Evolutionary conservation across 2,113 vertebrate genomes (phyloP).

Genomic region (Pseudolaguvia tuberculata): DNA sequence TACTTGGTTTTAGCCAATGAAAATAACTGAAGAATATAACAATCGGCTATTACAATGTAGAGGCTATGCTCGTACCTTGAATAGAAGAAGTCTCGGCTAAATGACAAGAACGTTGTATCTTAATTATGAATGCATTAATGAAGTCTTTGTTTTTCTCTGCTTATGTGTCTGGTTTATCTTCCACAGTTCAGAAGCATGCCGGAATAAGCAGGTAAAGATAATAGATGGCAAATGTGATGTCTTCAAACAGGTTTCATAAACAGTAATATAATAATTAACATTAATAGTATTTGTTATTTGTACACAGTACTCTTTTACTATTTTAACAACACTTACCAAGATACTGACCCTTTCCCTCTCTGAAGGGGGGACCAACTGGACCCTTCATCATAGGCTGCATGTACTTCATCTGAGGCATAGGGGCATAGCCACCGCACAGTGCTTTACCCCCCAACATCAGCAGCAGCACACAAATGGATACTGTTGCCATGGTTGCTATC

Average conservation of each 20-base stretch:
- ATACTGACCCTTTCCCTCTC: constrained; percentile 97
- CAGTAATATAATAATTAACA: not conserved
- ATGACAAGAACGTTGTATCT: not conserved
- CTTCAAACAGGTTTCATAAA: too few relatives aligned
- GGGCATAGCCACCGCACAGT: constrained; percentile 80
- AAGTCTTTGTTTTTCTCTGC: too few relatives aligned
- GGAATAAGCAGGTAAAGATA: too few relatives aligned
- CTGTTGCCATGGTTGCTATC: constrained; percentile 63
- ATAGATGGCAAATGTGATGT: too few relatives aligned
- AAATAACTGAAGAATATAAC: not conserved
- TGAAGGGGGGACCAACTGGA: constrained; percentile 91
- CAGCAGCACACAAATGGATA: constrained; percentile 67
- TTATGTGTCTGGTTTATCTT: too few relatives aligned
- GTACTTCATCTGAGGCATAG: constrained; percentile 84
- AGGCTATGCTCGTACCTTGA: not conserved
- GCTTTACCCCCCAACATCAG: constrained; percentile 61
- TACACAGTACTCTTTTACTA: too few relatives aligned
- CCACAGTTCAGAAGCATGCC: too few relatives aligned
- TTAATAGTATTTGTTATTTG: not conserved
- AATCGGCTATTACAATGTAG: not conserved
- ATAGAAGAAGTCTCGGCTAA: not conserved
- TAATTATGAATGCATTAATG: not conserved
- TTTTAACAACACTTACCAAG: constrained; percentile 77
- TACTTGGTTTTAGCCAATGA: not conserved
- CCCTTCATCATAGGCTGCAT: constrained; percentile 98